A percentile compares a stretch with the other conserved stretches of the same genome.
These are phyloP conservation scores for Chiloscyllium punctatum DNA, from an alignment of 2,797 vertebrate genomes.

Conservation along the genomic window DNA sequence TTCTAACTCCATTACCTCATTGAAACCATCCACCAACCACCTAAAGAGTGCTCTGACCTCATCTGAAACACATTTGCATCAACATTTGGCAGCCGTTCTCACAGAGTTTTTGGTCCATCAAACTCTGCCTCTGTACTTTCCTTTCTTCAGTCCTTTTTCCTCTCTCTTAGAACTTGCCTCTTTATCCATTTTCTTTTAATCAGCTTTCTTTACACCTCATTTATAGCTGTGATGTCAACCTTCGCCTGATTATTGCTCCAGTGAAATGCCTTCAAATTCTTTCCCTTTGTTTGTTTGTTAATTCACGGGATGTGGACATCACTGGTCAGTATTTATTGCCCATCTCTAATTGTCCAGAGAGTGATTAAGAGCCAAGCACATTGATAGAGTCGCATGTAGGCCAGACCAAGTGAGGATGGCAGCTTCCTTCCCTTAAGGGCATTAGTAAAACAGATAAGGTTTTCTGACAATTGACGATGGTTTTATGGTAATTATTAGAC, in stretches of 20 bases:
- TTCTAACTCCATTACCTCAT: not conserved
- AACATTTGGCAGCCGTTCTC: not conserved
- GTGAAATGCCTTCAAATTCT: not conserved
- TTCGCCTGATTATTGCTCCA: not conserved
- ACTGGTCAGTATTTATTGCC: too few species aligned
- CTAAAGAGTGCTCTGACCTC: not conserved
- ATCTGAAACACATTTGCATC: not conserved
- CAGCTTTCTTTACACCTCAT: not conserved
- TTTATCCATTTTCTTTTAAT: not conserved
- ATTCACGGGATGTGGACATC: too few species aligned
- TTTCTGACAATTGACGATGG: too few species aligned
- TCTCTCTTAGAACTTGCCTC: not conserved
- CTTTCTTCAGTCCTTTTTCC: not conserved
- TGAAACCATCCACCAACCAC: not conserved
- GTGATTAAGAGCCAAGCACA: too few species aligned
- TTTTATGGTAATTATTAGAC: too few species aligned
- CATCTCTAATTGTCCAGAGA: too few species aligned
- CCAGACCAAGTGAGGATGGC: too few species aligned
- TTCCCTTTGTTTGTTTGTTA: not conserved
- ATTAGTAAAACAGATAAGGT: too few species aligned
- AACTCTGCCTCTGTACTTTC: not conserved
- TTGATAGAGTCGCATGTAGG: too few species aligned
- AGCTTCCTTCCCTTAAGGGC: too few species aligned
- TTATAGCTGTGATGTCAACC: not conserved
- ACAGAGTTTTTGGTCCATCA: not conserved